These are phyloP conservation scores for Ceratoteleas bidentatus DNA, from an alignment of 1,140 invertebrate species.

Conservation along the genomic window DNA sequence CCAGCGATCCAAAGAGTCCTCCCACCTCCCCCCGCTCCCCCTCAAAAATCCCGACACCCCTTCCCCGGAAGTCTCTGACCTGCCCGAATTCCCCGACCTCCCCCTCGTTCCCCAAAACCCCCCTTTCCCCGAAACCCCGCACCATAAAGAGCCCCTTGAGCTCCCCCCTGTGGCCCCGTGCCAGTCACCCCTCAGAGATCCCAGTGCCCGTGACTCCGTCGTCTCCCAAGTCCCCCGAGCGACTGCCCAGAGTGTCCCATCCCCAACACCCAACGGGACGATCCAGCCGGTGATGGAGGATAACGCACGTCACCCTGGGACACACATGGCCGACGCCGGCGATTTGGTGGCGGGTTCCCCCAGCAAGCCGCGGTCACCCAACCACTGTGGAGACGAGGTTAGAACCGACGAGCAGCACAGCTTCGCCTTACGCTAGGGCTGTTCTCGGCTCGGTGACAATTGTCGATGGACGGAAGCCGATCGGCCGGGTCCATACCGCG, in stretches of 20 bases:
- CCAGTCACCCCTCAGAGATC: slow-evolving; percentile 65
- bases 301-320: slow-evolving; percentile 22
- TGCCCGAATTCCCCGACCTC: slow-evolving; percentile 46
- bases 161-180: slow-evolving; percentile 9
- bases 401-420: slow-evolving; percentile 73
- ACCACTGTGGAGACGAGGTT: slow-evolving; percentile 73
- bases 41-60: slow-evolving; percentile 78
- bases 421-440: slow-evolving; percentile 63
- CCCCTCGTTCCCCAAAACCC: slow-evolving; percentile 29
- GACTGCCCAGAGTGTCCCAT: slow-evolving; percentile 15
- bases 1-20: slow-evolving; percentile 29
- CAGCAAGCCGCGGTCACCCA: slow-evolving; percentile 74
- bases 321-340: slow-evolving; percentile 73
- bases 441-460: slow-evolving; percentile 6
- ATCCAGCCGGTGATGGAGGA: slow-evolving; percentile 57
- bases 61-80: slow-evolving; percentile 73
- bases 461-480: slow-evolving; percentile 26
- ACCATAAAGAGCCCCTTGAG: slow-evolving; percentile 26
- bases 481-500: slow-evolving; percentile 16
- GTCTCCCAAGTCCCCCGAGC: slow-evolving; percentile 32
- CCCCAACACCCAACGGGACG: slow-evolving; percentile 28
- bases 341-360: slow-evolving; percentile 75
- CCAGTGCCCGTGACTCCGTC: slow-evolving; percentile 60
- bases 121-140: slow-evolving; percentile 42
- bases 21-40: slow-evolving; percentile 56